A percentile compares a stretch with the other conserved stretches of the same genome.
Conservation (phyloP, 2,113 vertebrate genomes). For the Dicerorhinus sumatrensis region DNA sequence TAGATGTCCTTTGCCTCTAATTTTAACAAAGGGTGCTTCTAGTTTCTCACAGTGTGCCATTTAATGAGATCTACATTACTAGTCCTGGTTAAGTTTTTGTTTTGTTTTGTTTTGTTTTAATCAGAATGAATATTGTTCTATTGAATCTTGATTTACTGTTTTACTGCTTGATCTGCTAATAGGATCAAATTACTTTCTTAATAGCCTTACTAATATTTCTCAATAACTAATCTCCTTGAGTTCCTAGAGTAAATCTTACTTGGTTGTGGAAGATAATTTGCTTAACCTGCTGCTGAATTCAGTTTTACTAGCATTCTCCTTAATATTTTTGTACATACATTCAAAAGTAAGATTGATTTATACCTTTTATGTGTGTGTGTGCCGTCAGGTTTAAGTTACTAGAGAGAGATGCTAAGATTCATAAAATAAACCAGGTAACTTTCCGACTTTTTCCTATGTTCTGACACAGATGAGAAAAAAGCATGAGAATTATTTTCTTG, state of each 20-base stretch:
- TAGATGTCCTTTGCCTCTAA: background rate
- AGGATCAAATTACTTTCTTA: constrained; percentile 18
- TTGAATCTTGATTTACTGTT: background rate
- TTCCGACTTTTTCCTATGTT: background rate
- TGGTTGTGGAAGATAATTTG: background rate
- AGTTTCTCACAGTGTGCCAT: background rate
- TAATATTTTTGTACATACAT: background rate
- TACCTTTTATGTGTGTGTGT: background rate
- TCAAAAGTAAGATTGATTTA: background rate
- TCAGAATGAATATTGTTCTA: constrained; percentile 27
- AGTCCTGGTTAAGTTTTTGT: background rate
- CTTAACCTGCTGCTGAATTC: background rate
- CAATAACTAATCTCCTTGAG: background rate
- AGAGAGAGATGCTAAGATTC: constrained; percentile 16
- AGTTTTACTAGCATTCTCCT: background rate
- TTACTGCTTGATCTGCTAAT: background rate
- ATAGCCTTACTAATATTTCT: constrained; percentile 49
- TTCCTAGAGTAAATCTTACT: constrained; percentile 13
- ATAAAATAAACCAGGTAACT: constrained; percentile 16
- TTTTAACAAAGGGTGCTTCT: background rate
- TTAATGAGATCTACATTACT: background rate
- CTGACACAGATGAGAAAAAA: constrained; percentile 41
- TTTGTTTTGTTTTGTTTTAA: background rate
- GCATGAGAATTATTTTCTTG: background rate
- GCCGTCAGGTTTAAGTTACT: background rate